phyloP scores from a whole-genome alignment of 2,113 vertebrate species.

The Odontesthes bonariensis region DNA sequence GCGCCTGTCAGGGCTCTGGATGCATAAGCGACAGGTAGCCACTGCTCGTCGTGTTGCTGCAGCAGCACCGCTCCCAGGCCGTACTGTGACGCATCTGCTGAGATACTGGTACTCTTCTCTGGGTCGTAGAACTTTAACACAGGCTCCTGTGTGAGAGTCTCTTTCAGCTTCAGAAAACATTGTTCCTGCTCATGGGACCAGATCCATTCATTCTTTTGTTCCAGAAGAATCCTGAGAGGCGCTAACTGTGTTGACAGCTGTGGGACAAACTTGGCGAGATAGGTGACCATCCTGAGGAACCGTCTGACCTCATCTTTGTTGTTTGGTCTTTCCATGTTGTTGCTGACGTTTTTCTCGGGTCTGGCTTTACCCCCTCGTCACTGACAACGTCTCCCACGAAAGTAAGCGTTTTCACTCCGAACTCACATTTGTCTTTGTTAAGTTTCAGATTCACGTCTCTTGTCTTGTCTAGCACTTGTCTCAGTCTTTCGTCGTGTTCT shows the following conservation, averaged over 20 bases:
- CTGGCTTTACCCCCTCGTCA: slow-evolving; percentile 15
- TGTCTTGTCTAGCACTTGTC: no score
- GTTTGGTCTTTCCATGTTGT: slow-evolving; percentile 4
- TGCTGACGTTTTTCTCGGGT: slow-evolving; percentile 7
- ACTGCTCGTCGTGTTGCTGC: neutral
- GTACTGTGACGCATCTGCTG: slow-evolving; percentile 1
- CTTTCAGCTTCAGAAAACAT: neutral
- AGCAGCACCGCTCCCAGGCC: neutral
- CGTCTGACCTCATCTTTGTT: slow-evolving; percentile 2
- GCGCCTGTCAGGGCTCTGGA: neutral
- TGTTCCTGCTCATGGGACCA: neutral
- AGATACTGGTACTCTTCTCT: neutral
- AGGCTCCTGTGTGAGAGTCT: neutral
- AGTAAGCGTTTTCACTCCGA: slow-evolving; percentile 16
- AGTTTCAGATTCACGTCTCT: neutral
- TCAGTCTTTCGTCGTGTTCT: no score
- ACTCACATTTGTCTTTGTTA: slow-evolving; percentile 13
- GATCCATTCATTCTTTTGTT: neutral
- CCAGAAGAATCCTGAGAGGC: neutral
- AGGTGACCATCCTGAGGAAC: neutral
- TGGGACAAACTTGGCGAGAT: slow-evolving; percentile 1
- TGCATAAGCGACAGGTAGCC: neutral
- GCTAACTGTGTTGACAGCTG: neutral
- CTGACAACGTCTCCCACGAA: slow-evolving; percentile 12
- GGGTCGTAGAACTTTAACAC: neutral